Base-by-base conservation (phyloP, 2,888 invertebrate species). In the Drosophila siamana region DNA sequence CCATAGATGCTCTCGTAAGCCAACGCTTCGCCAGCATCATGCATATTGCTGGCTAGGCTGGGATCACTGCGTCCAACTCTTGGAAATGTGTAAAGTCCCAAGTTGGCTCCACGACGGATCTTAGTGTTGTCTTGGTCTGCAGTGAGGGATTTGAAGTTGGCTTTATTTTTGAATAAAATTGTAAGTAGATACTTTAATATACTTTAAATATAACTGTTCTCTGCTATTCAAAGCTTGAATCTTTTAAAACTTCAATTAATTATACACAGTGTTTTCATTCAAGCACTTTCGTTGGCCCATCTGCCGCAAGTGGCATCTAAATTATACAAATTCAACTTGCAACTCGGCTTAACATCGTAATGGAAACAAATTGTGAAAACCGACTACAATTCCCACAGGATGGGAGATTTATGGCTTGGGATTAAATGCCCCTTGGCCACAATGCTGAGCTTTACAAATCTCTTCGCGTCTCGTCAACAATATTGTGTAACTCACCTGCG, bases 41-140 rank as follows among this genome's bases (percentile, higher is more conserved):
- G 89, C 24, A 89, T 56, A 43, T 73, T 79, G 57, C 84, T 89
- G 15, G 62, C 77, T 55, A 92, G 47, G 33, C 86, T 91, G 6
- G 92, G 91, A 84, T 92, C 93, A 69, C 94, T 93, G 15, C 95
- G 92, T 0, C 95, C 95, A 19, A 94, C 94, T 55, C 95, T 92
- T 5, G 95, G 95, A 78, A 94, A 94, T 0, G 94, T 94, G 78
- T 94, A 94, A 5, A 95, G 91, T 41, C 94, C 94, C 67, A 94
- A 89, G 4, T 93, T 93, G 0, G 94, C 94, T 65, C 94, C 94
- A 2, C 94, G 93, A 8, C 92, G 90, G 67, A 86, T 90, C 77
- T 92, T 92, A 26, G 78, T 86, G 62, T 91, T 91, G 62, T 92
- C 90, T 47, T 90, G 60, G 54, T 92, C 92, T 33, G 11, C 4